Evolutionary conservation across 1,140 invertebrate genomes (phyloP).

Genomic region (Achatina immaculata): DNA sequence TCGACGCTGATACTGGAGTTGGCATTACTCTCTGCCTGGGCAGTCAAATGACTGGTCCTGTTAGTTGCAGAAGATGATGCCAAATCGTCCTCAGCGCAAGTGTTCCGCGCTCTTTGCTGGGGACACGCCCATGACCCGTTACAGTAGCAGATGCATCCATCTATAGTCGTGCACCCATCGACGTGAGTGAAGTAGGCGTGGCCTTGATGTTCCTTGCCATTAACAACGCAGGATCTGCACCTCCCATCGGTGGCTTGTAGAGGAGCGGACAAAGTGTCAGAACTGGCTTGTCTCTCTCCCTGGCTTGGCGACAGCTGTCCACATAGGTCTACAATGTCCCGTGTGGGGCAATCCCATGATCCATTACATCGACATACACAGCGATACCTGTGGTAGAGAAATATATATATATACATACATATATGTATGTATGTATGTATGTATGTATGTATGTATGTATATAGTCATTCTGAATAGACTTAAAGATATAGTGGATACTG

Average conservation of each 20-base stretch:
- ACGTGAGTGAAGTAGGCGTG: slow-evolving; percentile 46
- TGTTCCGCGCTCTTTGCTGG: slow-evolving; percentile 39
- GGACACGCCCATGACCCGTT: slow-evolving; percentile 55
- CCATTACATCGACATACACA: slow-evolving; percentile 57
- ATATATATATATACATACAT: too few species aligned
- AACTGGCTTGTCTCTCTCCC: slow-evolving; percentile 2
- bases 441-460: too few species aligned
- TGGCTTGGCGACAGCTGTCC: not conserved
- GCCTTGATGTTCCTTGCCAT: slow-evolving; percentile 32
- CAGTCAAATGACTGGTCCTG: not conserved
- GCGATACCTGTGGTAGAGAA: too few species aligned
- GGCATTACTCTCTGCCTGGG: not conserved
- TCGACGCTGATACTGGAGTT: not conserved
- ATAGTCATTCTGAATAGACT: too few species aligned
- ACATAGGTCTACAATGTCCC: slow-evolving; percentile 47
- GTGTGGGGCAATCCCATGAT: slow-evolving; percentile 49
- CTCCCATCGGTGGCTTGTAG: not conserved
- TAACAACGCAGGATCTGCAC: not conserved
- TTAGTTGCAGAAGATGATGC: not conserved
- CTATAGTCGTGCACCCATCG: slow-evolving; percentile 47
- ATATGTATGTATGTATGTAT: too few species aligned
- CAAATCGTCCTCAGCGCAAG: slow-evolving; percentile 35
- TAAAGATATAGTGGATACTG: too few species aligned
- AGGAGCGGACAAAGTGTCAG: not conserved
- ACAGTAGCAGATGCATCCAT: slow-evolving; percentile 51